Conservation (phyloP, 2,113 vertebrate genomes). For the Hipposideros armiger region DNA sequence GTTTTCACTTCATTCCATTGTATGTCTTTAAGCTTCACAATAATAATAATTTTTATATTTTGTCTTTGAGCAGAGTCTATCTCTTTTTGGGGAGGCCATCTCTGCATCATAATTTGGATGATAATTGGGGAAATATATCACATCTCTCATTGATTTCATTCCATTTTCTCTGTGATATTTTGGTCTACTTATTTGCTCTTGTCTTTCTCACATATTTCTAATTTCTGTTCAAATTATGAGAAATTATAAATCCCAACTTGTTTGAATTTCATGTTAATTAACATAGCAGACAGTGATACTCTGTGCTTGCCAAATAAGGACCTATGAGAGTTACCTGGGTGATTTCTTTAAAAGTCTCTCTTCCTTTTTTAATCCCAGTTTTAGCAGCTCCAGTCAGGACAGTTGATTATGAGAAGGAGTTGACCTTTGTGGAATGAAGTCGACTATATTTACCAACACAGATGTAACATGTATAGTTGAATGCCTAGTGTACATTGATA, state of each 20-base stretch:
- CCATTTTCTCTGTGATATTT: not conserved
- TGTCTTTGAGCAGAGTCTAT: not conserved
- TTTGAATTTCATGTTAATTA: slow-evolving; percentile 1
- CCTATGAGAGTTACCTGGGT: not conserved
- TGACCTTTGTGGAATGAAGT: not conserved
- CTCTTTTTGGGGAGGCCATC: not conserved
- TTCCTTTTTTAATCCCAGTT: not conserved
- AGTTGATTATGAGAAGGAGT: not conserved
- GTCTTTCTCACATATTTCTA: not conserved
- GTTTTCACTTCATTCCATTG: not conserved
- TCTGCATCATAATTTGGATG: not conserved
- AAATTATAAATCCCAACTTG: not conserved
- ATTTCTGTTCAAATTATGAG: not conserved
- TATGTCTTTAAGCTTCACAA: not conserved
- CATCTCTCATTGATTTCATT: not conserved
- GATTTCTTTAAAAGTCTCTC: not conserved
- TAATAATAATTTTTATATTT: not conserved
- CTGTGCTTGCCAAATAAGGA: not conserved
- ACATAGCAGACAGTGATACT: not conserved
- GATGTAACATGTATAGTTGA: not conserved
- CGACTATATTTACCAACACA: not conserved
- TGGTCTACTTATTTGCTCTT: not conserved
- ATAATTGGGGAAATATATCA: not conserved
- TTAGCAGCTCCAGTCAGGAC: not conserved
- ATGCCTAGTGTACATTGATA: not conserved